phyloP scores from a whole-genome alignment of 2,888 invertebrate genomes.

The Tromatobia lineatoria region DNA sequence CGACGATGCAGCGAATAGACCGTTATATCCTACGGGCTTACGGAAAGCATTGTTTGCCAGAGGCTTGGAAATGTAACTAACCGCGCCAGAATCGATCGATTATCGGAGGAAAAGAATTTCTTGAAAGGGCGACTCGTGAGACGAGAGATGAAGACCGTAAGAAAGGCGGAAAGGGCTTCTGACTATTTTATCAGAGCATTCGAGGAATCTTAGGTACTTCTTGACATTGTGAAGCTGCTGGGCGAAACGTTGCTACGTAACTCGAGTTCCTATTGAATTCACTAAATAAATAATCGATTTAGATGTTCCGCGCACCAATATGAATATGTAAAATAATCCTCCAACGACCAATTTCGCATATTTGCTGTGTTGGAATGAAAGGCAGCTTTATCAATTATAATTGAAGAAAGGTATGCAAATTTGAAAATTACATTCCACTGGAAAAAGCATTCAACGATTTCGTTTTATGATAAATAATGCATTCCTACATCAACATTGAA shows the following conservation, averaged over 20 bases:
- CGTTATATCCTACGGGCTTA: conserved; percentile 38
- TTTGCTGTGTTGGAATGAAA: no score
- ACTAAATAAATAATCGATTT: background rate
- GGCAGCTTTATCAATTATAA: no score
- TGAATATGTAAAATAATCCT: background rate
- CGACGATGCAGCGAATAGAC: conserved; percentile 30
- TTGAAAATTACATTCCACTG: no score
- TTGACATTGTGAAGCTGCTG: conserved; percentile 39
- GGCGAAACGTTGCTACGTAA: conserved; percentile 27
- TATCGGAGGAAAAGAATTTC: conserved; percentile 50
- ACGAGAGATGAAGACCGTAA: background rate
- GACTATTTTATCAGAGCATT: conserved; percentile 54
- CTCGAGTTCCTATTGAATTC: conserved; percentile 26
- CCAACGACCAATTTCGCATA: no score
- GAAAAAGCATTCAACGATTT: no score
- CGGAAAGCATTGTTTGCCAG: conserved; percentile 51
- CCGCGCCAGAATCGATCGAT: conserved; percentile 46
- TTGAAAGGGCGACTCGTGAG: conserved; percentile 26
- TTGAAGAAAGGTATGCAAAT: no score
- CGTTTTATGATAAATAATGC: no score
- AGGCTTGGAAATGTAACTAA: conserved; percentile 50
- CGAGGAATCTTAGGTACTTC: conserved; percentile 32
- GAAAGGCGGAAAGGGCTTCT: conserved; percentile 37
- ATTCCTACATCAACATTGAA: no score
- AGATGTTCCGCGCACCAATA: background rate